phyloP scores from a whole-genome alignment of 37 sponge, comb jelly and placozoan species.

The Lycopodina hypogea region DNA sequence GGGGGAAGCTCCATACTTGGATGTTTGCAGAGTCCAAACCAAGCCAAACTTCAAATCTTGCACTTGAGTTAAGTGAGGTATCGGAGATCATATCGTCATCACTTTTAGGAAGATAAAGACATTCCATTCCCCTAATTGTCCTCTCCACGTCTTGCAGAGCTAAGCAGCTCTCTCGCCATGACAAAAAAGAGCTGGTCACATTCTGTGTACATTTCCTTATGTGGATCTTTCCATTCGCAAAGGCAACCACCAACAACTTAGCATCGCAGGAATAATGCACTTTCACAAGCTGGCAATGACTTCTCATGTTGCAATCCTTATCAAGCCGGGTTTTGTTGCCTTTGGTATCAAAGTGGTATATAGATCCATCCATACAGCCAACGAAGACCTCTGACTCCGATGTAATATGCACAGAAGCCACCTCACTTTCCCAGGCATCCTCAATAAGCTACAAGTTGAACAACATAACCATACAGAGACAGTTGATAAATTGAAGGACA shows the following conservation, averaged over 20 bases:
- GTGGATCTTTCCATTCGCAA: constrained; percentile 15
- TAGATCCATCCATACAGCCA: constrained; percentile 31
- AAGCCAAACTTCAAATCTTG: constrained; percentile 48
- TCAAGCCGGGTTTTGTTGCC: neutral
- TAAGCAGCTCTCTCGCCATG: constrained; percentile 7
- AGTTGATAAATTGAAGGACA: neutral
- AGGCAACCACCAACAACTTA: constrained; percentile 36
- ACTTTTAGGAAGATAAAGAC: neutral
- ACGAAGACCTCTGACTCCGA: constrained; percentile 19
- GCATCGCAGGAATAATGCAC: neutral
- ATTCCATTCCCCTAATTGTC: neutral
- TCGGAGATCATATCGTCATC: neutral
- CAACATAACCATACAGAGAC: neutral
- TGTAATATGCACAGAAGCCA: constrained; percentile 27
- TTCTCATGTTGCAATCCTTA: neutral
- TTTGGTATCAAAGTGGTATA: constrained; percentile 4
- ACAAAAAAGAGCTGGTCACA: neutral
- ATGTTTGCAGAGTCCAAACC: constrained; percentile 8
- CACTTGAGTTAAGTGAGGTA: constrained; percentile 12
- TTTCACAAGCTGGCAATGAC: constrained; percentile 19
- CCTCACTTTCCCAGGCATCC: neutral
- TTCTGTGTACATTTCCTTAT: constrained; percentile 24
- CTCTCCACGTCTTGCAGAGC: neutral
- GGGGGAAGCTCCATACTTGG: constrained; percentile 28
- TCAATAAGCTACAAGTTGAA: neutral